These are phyloP conservation scores for Drosophila affinis DNA, from an alignment of 2,888 invertebrate species.

Conservation along the genomic window DNA sequence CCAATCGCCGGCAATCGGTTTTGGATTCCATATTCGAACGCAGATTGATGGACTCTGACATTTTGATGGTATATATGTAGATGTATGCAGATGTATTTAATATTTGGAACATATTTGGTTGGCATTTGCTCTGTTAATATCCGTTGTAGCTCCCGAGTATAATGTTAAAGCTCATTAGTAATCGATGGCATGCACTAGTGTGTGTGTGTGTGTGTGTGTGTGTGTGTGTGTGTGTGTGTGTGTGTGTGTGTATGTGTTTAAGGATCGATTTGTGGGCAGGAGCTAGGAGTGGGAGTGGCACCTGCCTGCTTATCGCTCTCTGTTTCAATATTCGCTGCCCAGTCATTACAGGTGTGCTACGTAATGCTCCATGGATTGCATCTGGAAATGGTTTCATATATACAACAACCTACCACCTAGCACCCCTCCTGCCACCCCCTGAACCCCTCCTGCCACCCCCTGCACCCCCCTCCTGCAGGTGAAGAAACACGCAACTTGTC, in stretches of 20 bases:
- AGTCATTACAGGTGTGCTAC: constrained; percentile 27
- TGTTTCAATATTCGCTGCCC: constrained; percentile 28
- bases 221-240: too few species aligned
- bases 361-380: constrained; percentile 34
- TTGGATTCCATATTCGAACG: background rate
- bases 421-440: too few species aligned
- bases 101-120: background rate
- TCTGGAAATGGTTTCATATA: background rate
- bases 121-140: background rate
- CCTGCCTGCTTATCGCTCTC: constrained; percentile 33
- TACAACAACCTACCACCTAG: background rate
- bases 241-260: too few species aligned
- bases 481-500: constrained; percentile 56
- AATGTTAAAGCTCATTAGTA: constrained; percentile 42
- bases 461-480: background rate
- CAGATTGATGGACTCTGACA: constrained; percentile 23
- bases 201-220: too few species aligned
- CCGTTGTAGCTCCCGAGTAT: background rate
- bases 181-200: constrained; percentile 19
- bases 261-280: background rate
- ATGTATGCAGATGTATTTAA: background rate
- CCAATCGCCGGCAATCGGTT: background rate
- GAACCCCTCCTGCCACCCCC: too few species aligned
- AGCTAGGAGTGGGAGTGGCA: constrained; percentile 4
- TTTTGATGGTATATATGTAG: background rate